Evolutionary conservation across 2,797 vertebrate genomes (phyloP).

Genomic region (Chelidonichthys spinosus): DNA sequence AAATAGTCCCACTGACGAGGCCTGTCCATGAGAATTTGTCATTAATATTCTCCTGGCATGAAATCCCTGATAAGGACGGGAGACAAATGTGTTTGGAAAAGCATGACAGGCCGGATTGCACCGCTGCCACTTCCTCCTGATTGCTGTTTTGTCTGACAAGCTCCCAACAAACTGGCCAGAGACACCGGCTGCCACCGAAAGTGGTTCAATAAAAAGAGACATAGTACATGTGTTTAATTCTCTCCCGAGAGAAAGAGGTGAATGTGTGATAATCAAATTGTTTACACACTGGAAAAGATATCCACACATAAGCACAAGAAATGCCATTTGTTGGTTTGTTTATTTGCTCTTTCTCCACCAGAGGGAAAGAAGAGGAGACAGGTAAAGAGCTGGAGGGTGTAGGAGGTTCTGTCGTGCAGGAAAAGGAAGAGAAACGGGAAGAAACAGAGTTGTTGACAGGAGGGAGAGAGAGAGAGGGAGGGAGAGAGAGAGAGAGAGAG

Average conservation of each 20-base stretch:
- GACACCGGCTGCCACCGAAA: constrained; percentile 17
- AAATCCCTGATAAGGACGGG: constrained; percentile 44
- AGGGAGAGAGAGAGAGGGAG: constrained; percentile 38
- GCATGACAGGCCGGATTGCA: constrained; percentile 51
- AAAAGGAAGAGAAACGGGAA: constrained; percentile 60
- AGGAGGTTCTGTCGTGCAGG: constrained; percentile 78
- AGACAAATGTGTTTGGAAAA: constrained; percentile 56
- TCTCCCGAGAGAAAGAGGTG: constrained; percentile 24
- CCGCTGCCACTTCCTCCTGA: constrained; percentile 57
- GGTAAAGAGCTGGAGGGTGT: constrained; percentile 61
- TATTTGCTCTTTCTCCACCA: constrained; percentile 84
- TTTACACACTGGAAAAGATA: constrained; percentile 51
- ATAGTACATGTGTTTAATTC: constrained; percentile 18
- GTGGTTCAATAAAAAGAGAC: constrained; percentile 17
- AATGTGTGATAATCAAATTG: constrained; percentile 51
- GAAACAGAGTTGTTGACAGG: constrained; percentile 63
- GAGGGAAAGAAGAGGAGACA: constrained; percentile 75
- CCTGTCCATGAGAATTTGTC: constrained; percentile 42
- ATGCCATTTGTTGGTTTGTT: constrained; percentile 80
- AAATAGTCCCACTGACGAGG: constrained; percentile 49
- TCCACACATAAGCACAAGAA: constrained; percentile 56
- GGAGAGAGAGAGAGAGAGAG: background rate
- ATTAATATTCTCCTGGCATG: constrained; percentile 61
- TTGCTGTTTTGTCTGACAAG: constrained; percentile 52
- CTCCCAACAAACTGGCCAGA: constrained; percentile 30